phyloP scores from a whole-genome alignment of 2,888 invertebrate genomes.

The Chorisops tibialis region DNA sequence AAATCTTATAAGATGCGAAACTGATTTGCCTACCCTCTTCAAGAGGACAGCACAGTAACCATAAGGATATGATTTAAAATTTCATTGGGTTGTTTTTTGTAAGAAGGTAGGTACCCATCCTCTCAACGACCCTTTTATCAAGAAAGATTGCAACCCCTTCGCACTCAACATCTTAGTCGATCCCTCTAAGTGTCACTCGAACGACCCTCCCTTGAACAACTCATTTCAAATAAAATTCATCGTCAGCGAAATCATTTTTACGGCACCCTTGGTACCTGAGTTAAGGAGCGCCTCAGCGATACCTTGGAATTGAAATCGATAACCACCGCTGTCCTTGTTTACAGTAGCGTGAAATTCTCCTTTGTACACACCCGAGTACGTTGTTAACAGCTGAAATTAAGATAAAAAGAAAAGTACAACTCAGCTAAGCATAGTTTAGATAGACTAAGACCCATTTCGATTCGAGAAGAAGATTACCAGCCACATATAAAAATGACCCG shows the following conservation, averaged over 20 bases:
- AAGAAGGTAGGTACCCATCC: neutral
- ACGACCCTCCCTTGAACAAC: neutral
- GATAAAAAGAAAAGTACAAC: too few species aligned
- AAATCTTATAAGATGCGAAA: slow-evolving; percentile 12
- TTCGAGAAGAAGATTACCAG: too few species aligned
- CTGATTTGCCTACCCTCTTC: neutral
- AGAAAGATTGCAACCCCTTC: slow-evolving; percentile 10
- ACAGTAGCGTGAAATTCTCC: slow-evolving; percentile 1
- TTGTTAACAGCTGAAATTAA: neutral
- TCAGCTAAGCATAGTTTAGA: too few species aligned
- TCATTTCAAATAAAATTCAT: slow-evolving; percentile 14
- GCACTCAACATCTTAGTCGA: neutral
- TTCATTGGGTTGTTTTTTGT: neutral
- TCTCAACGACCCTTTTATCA: neutral
- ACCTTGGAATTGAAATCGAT: slow-evolving; percentile 9
- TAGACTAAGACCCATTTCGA: too few species aligned
- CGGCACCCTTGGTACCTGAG: slow-evolving; percentile 29
- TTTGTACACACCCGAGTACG: neutral
- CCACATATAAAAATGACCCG: too few species aligned
- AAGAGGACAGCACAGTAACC: slow-evolving; percentile 17
- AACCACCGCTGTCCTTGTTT: neutral
- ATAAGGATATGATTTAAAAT: neutral
- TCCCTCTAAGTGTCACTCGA: neutral
- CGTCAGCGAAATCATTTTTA: slow-evolving; percentile 34
- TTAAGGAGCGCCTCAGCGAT: neutral